These are phyloP conservation scores for Coenonympha arcania DNA, from an alignment of 2,888 invertebrate genomes.

Conservation along the genomic window DNA sequence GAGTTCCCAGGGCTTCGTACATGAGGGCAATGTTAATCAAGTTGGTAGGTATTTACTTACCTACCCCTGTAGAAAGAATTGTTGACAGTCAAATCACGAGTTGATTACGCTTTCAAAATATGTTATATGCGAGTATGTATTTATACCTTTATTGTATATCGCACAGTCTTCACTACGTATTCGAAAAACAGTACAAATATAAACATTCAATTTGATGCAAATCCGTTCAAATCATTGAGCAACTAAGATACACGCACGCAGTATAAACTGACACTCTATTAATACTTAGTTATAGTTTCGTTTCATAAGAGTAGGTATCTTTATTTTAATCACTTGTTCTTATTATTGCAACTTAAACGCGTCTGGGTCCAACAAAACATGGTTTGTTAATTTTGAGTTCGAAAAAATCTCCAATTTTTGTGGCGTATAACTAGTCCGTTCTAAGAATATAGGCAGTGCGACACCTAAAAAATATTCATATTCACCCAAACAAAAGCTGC, in stretches of 20 bases:
- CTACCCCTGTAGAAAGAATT: not conserved
- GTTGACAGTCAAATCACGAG: conserved; percentile 22
- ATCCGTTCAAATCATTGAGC: too few relatives aligned
- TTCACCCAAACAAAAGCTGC: conserved; percentile 56
- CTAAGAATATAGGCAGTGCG: conserved; percentile 29
- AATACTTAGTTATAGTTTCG: too few relatives aligned
- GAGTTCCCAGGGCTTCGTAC: conserved; percentile 48
- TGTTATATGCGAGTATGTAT: not conserved
- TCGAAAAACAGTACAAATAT: too few relatives aligned
- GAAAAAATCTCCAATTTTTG: conserved; percentile 25
- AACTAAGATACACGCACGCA: too few relatives aligned
- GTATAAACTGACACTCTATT: too few relatives aligned
- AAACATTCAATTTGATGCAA: too few relatives aligned
- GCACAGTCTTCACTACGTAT: not conserved
- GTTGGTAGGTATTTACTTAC: too few relatives aligned
- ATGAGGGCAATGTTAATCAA: conserved; percentile 46
- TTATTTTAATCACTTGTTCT: not conserved
- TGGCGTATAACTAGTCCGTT: conserved; percentile 24
- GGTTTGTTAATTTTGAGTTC: too few relatives aligned
- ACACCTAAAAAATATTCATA: conserved; percentile 37
- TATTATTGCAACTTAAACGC: not conserved
- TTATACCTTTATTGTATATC: too few relatives aligned
- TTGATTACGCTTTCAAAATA: not conserved
- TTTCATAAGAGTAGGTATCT: too few relatives aligned
- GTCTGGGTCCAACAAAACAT: not conserved